Evolutionary conservation across 1,140 invertebrate species (phyloP), one percentile per base, ranked within the genome.

Genomic region (Drosophila murphyi): DNA sequence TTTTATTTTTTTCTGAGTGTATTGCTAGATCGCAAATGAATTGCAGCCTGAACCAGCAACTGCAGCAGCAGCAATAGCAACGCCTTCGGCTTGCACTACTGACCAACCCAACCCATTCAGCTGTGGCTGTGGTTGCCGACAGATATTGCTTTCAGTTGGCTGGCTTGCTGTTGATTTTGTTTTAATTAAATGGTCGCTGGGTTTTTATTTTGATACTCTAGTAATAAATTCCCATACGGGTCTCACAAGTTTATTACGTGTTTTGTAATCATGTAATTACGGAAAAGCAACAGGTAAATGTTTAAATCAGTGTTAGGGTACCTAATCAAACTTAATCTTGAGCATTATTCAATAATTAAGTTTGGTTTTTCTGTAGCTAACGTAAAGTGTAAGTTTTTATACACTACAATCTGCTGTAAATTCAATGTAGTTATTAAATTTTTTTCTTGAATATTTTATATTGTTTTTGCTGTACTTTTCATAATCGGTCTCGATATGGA

Each of bases 401-500:
- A 20, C 6, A n/a, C 2, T 56, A 70, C 67, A 52, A 37, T 31
- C 29, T 7, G 5, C 5, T 3, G 29, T 37, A 51, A 63, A 54
- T 62, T 55, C 32, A 60, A 75, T 71, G 71, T 72, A 56, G 54
- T 72, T 71, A 72, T 80, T 68, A 72, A 10, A 55, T 67, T 71
- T 72, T 47, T 80, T 72, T 71, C 68, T 60, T 83, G 68, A 83
- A 78, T 80, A 68, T 77, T 62, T 85, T 43, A 62, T 72, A 68
- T 79, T 82, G 81, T 64, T 62, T 83, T 64, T 51, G 69, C 41
- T 69, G 82, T 65, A 62, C 64, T 88, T 89, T 89, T 89, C 85
- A 88, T 88, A 89, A 89, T 80, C 80, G 64, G 65, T 77, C 64
- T 89, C 80, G 71, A 88, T 88, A 85, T 89, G 80, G 80, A 88